A percentile compares a stretch with the other conserved stretches of the same genome.
Conservation (phyloP, 2,797 vertebrate genomes). For the Synaphobranchus kaupii region DNA sequence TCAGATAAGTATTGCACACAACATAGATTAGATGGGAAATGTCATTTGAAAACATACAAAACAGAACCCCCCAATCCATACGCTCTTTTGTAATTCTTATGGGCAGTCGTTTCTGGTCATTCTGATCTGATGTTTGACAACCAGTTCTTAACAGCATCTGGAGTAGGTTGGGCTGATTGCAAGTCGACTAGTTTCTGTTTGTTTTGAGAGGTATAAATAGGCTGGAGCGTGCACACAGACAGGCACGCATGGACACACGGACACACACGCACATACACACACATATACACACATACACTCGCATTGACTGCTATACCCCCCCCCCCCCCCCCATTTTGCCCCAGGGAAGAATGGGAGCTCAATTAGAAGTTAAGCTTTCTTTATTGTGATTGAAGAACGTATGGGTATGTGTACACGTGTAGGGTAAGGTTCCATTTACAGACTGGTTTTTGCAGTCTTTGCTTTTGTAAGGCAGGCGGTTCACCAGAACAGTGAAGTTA, state of each 20-base stretch:
- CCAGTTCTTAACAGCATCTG: not conserved
- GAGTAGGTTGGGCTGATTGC: not conserved
- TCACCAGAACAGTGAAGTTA: not conserved
- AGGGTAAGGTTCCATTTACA: not conserved
- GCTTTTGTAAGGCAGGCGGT: not conserved
- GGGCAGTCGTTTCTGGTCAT: not conserved
- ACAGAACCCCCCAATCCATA: not conserved
- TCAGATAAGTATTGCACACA: not conserved
- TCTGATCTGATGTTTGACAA: not conserved
- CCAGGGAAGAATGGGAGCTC: not conserved
- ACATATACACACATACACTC: not conserved
- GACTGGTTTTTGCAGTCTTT: not conserved
- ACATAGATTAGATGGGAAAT: not conserved
- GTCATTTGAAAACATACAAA: not conserved
- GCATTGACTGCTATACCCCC: conserved; percentile 19
- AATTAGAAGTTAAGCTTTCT: not conserved
- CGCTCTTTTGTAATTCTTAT: not conserved
- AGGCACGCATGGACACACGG: not conserved
- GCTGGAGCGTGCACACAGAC: conserved; percentile 12
- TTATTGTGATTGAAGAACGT: not conserved
- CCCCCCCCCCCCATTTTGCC: not conserved
- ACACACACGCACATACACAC: not conserved
- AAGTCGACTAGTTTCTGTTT: not conserved
- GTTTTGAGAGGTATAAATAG: conserved; percentile 5
- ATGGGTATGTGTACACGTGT: not conserved